These are phyloP conservation scores for human (Homo sapiens) DNA, from an alignment of 2,113 vertebrate species.

Conservation along the genomic window DNA sequence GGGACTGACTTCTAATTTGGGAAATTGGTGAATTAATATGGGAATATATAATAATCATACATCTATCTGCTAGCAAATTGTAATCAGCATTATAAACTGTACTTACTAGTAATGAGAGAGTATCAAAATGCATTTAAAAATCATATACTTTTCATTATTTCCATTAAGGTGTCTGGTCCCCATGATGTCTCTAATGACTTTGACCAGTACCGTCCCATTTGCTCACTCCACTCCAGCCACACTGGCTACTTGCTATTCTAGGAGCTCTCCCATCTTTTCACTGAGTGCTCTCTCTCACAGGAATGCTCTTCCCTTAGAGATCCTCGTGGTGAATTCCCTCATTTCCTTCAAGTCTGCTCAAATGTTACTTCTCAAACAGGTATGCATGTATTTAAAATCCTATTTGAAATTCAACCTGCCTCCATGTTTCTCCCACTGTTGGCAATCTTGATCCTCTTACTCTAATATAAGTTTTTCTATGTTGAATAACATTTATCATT, in stretches of 20 bases:
- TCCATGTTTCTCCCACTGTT: not conserved
- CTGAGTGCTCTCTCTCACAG: not conserved
- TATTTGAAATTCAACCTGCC: not conserved
- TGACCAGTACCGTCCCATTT: not conserved
- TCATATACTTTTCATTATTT: not conserved
- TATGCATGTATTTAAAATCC: not conserved
- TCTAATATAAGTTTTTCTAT: not conserved
- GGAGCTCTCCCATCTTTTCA: not conserved
- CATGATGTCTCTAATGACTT: not conserved
- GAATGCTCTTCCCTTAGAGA: not conserved
- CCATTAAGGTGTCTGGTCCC: not conserved
- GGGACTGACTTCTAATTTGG: not conserved
- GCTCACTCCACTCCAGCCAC: not conserved
- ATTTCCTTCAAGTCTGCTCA: not conserved
- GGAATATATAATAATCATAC: not conserved
- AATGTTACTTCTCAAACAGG: not conserved
- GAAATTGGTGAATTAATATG: not conserved
- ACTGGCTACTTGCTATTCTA: not conserved
- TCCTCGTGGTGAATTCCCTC: not conserved
- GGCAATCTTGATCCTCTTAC: not conserved
- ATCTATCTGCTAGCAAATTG: not conserved
- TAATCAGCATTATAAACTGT: not conserved
- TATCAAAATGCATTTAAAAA: not conserved
- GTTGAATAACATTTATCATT: not conserved
- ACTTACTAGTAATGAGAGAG: not conserved